Percentiles rank a stretch among this genome's conserved stretches.
Evolutionary conservation across 2,113 vertebrate species (phyloP).

Genomic region (Megalops atlanticus): DNA sequence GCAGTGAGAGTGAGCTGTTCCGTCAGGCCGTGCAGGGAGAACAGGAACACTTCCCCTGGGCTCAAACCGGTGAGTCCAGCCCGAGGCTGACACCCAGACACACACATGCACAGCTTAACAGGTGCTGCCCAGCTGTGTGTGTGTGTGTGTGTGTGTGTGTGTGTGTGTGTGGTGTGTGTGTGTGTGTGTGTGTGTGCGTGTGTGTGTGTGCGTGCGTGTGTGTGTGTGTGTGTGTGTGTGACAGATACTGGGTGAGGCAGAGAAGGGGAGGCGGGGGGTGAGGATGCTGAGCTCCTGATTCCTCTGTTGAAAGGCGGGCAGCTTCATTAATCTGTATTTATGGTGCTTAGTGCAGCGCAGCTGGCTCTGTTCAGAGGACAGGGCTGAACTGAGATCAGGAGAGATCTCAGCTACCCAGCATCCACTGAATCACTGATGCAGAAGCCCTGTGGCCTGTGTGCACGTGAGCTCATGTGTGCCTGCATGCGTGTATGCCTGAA

Average conservation of each 20-base stretch:
- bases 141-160: constrained; percentile 16
- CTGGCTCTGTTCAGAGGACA: background rate
- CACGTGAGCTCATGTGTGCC: background rate
- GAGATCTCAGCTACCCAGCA: background rate
- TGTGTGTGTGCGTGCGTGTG: background rate
- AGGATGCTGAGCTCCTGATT: constrained; percentile 40
- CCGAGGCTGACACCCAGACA: too few relatives aligned
- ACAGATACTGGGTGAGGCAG: constrained; percentile 6
- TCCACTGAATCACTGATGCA: background rate
- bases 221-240: too few relatives aligned
- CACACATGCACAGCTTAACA: too few relatives aligned
- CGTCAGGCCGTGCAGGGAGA: constrained; percentile 58
- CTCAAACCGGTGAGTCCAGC: background rate
- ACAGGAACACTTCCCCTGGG: background rate
- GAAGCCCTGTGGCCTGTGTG: background rate
- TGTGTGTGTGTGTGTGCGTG: background rate
- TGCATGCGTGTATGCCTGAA: constrained; percentile 6
- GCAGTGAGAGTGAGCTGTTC: background rate
- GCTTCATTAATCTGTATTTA: constrained; percentile 46
- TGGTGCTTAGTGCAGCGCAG: background rate
- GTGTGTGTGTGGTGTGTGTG: constrained; percentile 28
- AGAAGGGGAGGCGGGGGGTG: constrained; percentile 43
- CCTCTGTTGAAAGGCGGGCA: constrained; percentile 55
- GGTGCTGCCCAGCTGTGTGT: background rate
- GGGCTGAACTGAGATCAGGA: background rate